Evolutionary conservation across 2,888 invertebrate species (phyloP).

Genomic region (Pristionchus exspectatus): DNA sequence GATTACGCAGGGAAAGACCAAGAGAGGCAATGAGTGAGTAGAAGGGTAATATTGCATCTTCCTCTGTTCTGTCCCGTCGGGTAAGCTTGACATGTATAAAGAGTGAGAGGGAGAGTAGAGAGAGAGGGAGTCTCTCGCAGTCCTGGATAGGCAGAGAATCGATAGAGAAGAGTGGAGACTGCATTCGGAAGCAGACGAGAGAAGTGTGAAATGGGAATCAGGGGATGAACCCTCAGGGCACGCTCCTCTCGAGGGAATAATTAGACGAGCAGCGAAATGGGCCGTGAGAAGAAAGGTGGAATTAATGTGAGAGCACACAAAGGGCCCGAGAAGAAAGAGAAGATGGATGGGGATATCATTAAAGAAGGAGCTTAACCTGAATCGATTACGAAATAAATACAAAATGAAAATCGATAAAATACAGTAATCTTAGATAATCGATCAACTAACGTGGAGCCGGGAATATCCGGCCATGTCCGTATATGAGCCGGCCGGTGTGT

Average conservation of each 20-base stretch:
- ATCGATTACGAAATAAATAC: not conserved
- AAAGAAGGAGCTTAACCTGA: not conserved
- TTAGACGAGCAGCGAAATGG: not conserved
- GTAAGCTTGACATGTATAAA: conserved; percentile 49
- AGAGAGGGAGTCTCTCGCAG: conserved; percentile 21
- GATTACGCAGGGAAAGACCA: not conserved
- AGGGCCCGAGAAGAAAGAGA: not conserved
- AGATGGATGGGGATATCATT: not conserved
- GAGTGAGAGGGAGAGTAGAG: not conserved
- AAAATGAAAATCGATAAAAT: not conserved
- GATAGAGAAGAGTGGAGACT: conserved; percentile 42
- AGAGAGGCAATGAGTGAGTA: conserved; percentile 9
- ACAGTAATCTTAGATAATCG: not conserved
- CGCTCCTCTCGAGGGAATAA: conserved; percentile 23
- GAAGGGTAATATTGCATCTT: conserved; percentile 31
- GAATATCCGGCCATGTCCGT: too few species aligned
- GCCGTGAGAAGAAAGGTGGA: not conserved
- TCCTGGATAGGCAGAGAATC: conserved; percentile 51
- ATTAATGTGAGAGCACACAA: not conserved
- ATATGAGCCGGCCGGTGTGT: not conserved
- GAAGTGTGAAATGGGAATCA: conserved; percentile 44
- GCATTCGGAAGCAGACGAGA: conserved; percentile 5
- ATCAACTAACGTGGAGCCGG: not conserved
- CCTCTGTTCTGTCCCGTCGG: conserved; percentile 25
- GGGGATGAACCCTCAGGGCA: conserved; percentile 45